Percentiles rank a stretch among this genome's conserved stretches.
Conservation (phyloP, 2,113 vertebrate genomes). For the Leptosomus discolor region DNA sequence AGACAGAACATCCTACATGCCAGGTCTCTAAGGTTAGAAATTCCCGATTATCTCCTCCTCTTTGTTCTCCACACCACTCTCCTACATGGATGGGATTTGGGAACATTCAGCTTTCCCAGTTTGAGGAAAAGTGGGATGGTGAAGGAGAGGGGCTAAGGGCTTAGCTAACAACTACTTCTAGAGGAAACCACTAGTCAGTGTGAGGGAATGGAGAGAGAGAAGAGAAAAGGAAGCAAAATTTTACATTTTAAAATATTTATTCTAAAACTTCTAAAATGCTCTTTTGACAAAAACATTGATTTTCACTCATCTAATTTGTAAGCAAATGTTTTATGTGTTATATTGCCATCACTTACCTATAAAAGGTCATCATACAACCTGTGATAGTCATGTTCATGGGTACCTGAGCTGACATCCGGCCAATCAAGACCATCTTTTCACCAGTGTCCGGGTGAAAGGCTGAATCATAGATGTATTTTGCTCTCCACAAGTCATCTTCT, state of each 20-base stretch:
- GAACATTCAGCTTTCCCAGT: background rate
- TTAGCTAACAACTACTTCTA: background rate
- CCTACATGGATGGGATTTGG: background rate
- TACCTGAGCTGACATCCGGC: constrained; percentile 97
- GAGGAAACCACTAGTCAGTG: background rate
- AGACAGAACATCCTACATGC: background rate
- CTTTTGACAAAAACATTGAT: background rate
- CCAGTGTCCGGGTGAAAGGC: constrained; percentile 97
- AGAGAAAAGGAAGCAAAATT: background rate
- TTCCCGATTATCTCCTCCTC: background rate
- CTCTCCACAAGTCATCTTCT: constrained; percentile 93
- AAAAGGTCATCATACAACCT: constrained; percentile 99
- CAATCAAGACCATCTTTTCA: constrained; percentile 97
- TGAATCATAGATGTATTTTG: constrained; percentile 95
- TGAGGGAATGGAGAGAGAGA: background rate
- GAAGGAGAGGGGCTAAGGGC: background rate
- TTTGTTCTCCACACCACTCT: background rate
- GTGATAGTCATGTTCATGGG: constrained; percentile 99
- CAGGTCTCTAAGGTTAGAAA: background rate
- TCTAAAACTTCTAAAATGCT: background rate
- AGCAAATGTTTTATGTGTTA: background rate
- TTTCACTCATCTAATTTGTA: background rate
- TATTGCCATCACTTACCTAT: constrained; percentile 78
- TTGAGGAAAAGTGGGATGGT: background rate
- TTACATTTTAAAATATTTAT: background rate